These are phyloP conservation scores for Lepus timidus DNA, from an alignment of 2,113 vertebrate genomes.

Conservation along the genomic window DNA sequence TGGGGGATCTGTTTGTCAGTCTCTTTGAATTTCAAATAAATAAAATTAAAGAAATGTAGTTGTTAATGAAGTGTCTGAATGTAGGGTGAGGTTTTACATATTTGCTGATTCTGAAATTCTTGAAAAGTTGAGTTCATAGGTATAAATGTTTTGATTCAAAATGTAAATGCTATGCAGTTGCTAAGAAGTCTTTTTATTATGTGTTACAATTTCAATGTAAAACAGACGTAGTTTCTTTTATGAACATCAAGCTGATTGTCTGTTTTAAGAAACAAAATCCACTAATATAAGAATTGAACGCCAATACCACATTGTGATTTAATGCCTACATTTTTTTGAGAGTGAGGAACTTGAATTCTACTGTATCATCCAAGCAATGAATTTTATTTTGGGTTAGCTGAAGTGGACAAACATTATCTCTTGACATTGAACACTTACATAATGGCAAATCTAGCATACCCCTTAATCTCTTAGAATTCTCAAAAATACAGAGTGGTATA, in stretches of 20 bases:
- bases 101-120: neutral
- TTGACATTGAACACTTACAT: neutral
- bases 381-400: neutral
- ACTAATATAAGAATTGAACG: neutral
- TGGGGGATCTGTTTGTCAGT: too few species aligned
- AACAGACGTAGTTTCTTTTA: neutral
- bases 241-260: neutral
- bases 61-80: neutral
- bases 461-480: slow-evolving; percentile 22
- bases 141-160: slow-evolving; percentile 8
- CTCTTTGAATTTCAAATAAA: too few species aligned
- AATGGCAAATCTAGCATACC: neutral
- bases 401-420: neutral
- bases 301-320: neutral
- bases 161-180: neutral
- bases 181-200: neutral
- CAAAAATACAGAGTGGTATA: neutral
- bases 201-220: neutral
- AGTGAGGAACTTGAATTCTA: neutral
- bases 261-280: neutral
- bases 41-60: neutral
- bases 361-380: neutral
- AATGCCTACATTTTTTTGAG: neutral
- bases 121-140: neutral
- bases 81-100: neutral